Base-by-base conservation (phyloP, 2,888 invertebrate genomes). In the Eristalinus sepulchralis region DNA sequence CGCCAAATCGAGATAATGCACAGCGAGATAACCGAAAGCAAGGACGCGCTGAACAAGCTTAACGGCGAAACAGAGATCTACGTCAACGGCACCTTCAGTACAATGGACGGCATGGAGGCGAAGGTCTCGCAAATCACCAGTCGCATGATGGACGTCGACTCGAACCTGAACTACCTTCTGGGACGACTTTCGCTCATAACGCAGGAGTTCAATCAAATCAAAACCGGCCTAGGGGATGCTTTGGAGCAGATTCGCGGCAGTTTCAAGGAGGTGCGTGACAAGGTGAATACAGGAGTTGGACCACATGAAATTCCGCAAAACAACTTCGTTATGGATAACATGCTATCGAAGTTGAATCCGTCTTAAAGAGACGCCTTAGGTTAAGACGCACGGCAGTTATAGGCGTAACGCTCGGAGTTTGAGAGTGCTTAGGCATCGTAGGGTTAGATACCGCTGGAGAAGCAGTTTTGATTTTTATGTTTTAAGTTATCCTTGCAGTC, bases 1-100 rank as follows among this genome's bases (percentile, higher is more conserved):
- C 94, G 97, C 24, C 97, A 97, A 92, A 97, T 98, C 89, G 97
- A 97, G 88, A 96, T 96, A 77, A 97, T 98, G 96, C 96, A 96
- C 91, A 95, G 96, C 89, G 97, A 97, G 91, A 95, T 98, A 90
- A 95, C 95, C 34, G 95, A 95, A 82, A 97, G 95, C 90, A 95
- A 96, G 63, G 94, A 94, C 55, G 94, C 96, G 2, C 92, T 98
- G n/a, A 95, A 95, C 84, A 95, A 95, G 88, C 94, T 98, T 53
- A 93, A 93, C 93, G 94, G 95, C 89, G 96, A 96, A 91, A 96
- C 97, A 9, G 96, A 96, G 89, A 93, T 94, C 68, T 97, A 97
- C 90, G 96, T 97, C 11, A 97, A 96, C 91, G 96, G 96, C 75
- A 97, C 96, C 36, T 93, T 96, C 47, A 94, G 94, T 59, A 95